Percentiles rank a stretch among this genome's conserved stretches.
Evolutionary conservation across 1,140 invertebrate species (phyloP).

Genomic region (Zaprionus camerounensis): DNA sequence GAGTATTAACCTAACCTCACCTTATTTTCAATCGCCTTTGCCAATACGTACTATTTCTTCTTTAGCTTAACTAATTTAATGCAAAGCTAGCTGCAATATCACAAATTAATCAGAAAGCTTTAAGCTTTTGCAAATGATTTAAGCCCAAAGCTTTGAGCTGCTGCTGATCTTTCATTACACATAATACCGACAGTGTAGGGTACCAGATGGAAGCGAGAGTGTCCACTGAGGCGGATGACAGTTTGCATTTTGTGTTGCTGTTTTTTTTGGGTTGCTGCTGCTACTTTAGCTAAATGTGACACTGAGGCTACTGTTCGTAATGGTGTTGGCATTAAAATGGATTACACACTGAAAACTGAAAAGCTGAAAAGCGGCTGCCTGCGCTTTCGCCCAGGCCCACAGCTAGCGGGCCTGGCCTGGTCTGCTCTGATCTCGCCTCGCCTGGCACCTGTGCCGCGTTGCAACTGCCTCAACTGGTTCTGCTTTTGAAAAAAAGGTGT

Average conservation of each 20-base stretch:
- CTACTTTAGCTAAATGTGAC: slow-evolving; percentile 76
- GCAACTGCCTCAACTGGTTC: slow-evolving; percentile 65
- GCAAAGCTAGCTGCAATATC: not conserved
- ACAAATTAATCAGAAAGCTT: not conserved
- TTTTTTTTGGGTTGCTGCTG: slow-evolving; percentile 35
- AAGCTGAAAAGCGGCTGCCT: slow-evolving; percentile 62
- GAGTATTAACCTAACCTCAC: too few species aligned
- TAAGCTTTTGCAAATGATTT: not conserved
- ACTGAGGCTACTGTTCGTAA: slow-evolving; percentile 82
- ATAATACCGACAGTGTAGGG: slow-evolving; percentile 1
- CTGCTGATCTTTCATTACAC: not conserved
- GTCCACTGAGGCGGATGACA: slow-evolving; percentile 60
- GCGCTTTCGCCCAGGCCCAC: slow-evolving; percentile 53
- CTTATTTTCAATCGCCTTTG: too few species aligned
- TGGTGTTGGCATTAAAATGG: slow-evolving; percentile 83
- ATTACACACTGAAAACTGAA: slow-evolving; percentile 72
- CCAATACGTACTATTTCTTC: too few species aligned
- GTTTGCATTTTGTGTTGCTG: slow-evolving; percentile 56
- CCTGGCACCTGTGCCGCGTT: slow-evolving; percentile 47
- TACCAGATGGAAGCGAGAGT: slow-evolving; percentile 9
- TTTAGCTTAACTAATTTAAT: too few species aligned
- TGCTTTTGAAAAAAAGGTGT: slow-evolving; percentile 66
- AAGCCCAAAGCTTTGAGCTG: not conserved
- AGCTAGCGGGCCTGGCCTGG: slow-evolving; percentile 25
- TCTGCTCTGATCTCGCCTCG: slow-evolving; percentile 9